Percentiles rank a stretch among this genome's conserved stretches.
phyloP scores from a whole-genome alignment of 2,797 vertebrate species.

The Erpetoichthys calabaricus region DNA sequence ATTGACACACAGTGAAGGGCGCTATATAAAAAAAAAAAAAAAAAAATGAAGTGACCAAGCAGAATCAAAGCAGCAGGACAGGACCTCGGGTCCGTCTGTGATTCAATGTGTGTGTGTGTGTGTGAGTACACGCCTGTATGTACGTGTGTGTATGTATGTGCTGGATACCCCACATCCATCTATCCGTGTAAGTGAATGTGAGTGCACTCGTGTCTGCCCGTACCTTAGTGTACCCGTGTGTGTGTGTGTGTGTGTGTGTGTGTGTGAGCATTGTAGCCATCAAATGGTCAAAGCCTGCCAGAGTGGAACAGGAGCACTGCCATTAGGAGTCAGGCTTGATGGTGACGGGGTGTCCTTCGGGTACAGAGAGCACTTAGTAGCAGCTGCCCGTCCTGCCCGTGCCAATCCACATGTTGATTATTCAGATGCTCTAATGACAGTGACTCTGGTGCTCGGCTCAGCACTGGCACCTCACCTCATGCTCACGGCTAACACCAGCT shows the following conservation, averaged over 20 bases:
- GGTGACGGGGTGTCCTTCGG: conserved; percentile 27
- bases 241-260: conserved; percentile 9
- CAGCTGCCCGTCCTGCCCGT: background rate
- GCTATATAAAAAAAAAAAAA: too few relatives aligned
- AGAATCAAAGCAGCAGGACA: too few relatives aligned
- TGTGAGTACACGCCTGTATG: too few relatives aligned
- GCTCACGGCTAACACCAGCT: too few relatives aligned
- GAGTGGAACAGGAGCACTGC: conserved; percentile 61
- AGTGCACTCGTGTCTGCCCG: background rate
- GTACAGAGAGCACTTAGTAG: conserved; percentile 25
- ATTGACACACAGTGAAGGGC: too few relatives aligned
- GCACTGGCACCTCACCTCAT: too few relatives aligned
- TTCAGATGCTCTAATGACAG: background rate
- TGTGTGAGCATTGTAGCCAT: conserved; percentile 34
- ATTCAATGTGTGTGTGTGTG: too few relatives aligned
- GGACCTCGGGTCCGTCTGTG: too few relatives aligned
- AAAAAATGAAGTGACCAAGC: too few relatives aligned
- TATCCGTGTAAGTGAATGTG: background rate
- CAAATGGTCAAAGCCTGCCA: conserved; percentile 66
- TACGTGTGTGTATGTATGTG: too few relatives aligned
- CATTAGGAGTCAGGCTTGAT: conserved; percentile 55
- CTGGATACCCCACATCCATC: too few relatives aligned
- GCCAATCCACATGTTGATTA: background rate
- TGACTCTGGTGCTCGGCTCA: too few relatives aligned
- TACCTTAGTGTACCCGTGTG: conserved; percentile 17